Evolutionary conservation across 2,888 invertebrate species (phyloP), one percentile per base, ranked within the genome.

Genomic region (Parapristionchus giblindavisi): DNA sequence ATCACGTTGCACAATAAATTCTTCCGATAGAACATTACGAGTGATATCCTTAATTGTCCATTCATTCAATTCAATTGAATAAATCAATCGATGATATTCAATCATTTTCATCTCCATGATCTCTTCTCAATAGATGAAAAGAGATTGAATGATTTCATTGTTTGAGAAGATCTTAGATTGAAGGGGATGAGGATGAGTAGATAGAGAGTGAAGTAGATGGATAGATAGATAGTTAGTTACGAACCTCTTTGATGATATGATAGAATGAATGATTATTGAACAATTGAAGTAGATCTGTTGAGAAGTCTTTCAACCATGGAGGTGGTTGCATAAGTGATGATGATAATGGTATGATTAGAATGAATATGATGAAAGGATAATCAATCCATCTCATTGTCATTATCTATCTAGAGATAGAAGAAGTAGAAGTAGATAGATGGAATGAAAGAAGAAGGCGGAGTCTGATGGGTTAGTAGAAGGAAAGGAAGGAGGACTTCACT

Each of bases 401-500:
- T 52, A 38, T 43, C 11, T 52, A 24, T 29, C 29, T 40, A 43
- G 24, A 43, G n/a, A 29, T 24, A 32, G 29, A 17, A 74, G 72
- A 60, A 40, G 32, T 40, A 27, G 52, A 48, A 36, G 60, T 63
- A 48, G 61, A 56, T 27, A 52, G 71, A 71, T 38, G 54, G 40
- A 40, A 36, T 21, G 48, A 60, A 36, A 54, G 70, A 70, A 24
- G 24, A 48, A 52, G 65, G 29, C 48, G 24, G 60, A 73, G n/a
- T 73, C 74, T 5, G 78, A 77, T 70, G 76, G 65, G 43, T 77
- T 80, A 51, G 77, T 77, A 6, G 76, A 77, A 56, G 32, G 80
- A 43, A 77, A 77, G 77, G 78, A 27, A 71, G 77, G 54, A 66
- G 78, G 63, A 29, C 77, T 77, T 76, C 75, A 77, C 75, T 77